phyloP scores from a whole-genome alignment of 2,113 vertebrate species.

The Todiramphus chloris region DNA sequence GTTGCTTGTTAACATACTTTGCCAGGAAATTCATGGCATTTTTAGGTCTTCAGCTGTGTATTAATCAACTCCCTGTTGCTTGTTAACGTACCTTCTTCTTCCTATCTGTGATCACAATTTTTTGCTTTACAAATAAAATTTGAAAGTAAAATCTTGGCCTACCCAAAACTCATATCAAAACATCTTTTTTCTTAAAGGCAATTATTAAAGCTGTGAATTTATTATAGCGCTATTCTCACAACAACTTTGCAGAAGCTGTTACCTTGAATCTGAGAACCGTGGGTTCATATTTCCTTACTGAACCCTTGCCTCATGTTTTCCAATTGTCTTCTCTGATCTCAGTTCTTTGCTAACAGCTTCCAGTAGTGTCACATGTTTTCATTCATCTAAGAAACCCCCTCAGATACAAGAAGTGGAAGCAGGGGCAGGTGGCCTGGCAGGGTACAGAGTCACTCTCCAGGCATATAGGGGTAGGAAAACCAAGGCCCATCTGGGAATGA shows the following conservation, averaged over 20 bases:
- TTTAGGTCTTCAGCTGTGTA: constrained; percentile 57
- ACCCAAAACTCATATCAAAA: background rate
- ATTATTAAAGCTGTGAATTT: background rate
- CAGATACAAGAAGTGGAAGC: background rate
- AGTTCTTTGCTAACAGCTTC: background rate
- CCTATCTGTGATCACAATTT: constrained; percentile 28
- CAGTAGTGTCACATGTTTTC: background rate
- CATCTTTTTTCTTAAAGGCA: background rate
- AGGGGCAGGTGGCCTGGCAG: background rate
- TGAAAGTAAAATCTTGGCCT: constrained; percentile 33
- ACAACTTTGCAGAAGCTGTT: background rate
- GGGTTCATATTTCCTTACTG: background rate
- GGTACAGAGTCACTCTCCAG: background rate
- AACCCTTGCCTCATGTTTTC: background rate
- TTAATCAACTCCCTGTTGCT: constrained; percentile 65
- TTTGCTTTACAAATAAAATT: constrained; percentile 21
- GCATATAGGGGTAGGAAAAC: background rate
- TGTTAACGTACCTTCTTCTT: constrained; percentile 32
- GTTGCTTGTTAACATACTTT: constrained; percentile 48
- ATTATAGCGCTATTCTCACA: background rate
- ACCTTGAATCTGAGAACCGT: background rate
- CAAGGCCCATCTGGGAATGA: background rate
- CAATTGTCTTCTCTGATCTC: background rate
- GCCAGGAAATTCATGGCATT: constrained; percentile 54
- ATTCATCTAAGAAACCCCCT: background rate